A percentile compares a stretch with the other conserved stretches of the same genome.
Conservation (phyloP, 2,888 invertebrate species). For the Spisula solida region DNA sequence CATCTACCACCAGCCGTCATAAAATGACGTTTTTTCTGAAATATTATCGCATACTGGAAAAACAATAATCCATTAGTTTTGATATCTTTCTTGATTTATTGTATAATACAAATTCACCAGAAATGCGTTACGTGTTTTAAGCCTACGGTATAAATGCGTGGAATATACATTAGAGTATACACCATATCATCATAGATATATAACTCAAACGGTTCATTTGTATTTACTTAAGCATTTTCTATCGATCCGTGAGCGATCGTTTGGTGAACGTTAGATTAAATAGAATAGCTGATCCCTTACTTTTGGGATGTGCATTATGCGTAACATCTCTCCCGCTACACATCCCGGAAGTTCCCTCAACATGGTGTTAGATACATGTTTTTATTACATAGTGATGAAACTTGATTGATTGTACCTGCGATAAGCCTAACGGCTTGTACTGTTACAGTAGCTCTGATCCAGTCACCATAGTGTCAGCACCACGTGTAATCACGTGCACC, state of each 20-base stretch:
- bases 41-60: not conserved
- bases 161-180: not conserved
- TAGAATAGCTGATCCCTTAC: not conserved
- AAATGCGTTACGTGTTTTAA: not conserved
- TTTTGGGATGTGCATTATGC: not conserved
- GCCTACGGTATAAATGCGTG: not conserved
- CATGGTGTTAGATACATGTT: conserved; percentile 5
- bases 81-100: not conserved
- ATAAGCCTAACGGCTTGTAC: not conserved
- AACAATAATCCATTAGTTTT: conserved; percentile 1
- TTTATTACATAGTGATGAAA: not conserved
- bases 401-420: not conserved
- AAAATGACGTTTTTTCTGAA: not conserved
- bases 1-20: not conserved
- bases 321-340: too few species aligned
- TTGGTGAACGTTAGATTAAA: not conserved
- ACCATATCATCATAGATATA: not conserved
- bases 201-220: not conserved
- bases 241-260: not conserved
- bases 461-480: not conserved
- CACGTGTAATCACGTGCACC: not conserved
- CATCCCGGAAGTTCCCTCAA: conserved; percentile 17
- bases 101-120: not conserved
- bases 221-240: not conserved
- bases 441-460: not conserved